Evolutionary conservation across 2,797 vertebrate species (phyloP).

Genomic region (Malurus splendens): DNA sequence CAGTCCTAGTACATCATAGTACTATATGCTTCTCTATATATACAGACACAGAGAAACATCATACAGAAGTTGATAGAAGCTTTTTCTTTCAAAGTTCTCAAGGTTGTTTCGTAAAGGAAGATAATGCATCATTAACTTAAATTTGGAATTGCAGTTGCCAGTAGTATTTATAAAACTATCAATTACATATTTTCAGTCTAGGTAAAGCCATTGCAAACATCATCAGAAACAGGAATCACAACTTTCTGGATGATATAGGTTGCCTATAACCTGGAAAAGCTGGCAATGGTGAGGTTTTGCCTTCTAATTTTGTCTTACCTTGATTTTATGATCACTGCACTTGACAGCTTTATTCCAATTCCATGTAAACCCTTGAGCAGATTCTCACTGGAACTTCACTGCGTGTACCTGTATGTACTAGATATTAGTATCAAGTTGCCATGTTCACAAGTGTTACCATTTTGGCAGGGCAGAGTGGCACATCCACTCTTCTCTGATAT

Average conservation of each 20-base stretch:
- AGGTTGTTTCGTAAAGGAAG: not conserved
- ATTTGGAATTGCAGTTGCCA: not conserved
- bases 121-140: not conserved
- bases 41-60: not conserved
- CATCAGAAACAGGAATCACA: not conserved
- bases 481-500: not conserved
- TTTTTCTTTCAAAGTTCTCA: not conserved
- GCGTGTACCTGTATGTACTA: not conserved
- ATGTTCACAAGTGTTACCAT: not conserved
- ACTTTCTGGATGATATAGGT: not conserved
- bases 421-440: not conserved
- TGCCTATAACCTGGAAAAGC: not conserved
- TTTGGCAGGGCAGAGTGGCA: not conserved
- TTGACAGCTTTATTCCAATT: not conserved
- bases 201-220: not conserved
- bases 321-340: not conserved
- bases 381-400: not conserved
- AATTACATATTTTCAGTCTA: not conserved
- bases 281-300: not conserved
- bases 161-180: not conserved
- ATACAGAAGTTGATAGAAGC: not conserved
- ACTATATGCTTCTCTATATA: not conserved
- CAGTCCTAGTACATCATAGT: not conserved
- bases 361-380: not conserved
- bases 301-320: not conserved